Evolutionary conservation across 2,113 vertebrate genomes (phyloP).

Genomic region (Sapajus apella): DNA sequence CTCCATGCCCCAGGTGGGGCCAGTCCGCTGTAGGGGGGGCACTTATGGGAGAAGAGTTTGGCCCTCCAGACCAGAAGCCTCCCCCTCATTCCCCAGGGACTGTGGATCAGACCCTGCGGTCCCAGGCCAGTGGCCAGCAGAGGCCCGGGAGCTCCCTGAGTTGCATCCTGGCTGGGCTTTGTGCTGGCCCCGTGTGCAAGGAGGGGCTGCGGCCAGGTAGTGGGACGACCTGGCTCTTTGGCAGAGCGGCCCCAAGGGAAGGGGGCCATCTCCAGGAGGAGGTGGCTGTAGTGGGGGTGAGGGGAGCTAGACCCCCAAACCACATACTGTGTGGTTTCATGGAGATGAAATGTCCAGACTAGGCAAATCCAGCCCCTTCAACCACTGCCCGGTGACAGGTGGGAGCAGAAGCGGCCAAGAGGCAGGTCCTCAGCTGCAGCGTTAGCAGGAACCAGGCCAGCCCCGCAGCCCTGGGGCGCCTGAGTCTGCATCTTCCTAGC

Average conservation of each 20-base stretch:
- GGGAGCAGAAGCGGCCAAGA: neutral
- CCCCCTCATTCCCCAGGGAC: rapidly evolving
- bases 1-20: neutral
- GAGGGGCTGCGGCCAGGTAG: rapidly evolving
- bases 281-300: neutral
- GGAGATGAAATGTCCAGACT: too few relatives aligned
- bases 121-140: neutral
- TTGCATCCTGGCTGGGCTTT: neutral
- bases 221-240: neutral
- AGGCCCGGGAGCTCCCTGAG: neutral
- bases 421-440: rapidly evolving
- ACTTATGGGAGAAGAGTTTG: neutral
- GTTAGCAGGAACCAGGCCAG: neutral
- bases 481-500: rapidly evolving
- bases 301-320: neutral
- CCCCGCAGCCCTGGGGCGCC: neutral
- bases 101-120: rapidly evolving
- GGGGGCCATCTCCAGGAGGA: neutral
- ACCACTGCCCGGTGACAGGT: neutral
- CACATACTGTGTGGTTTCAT: too few relatives aligned
- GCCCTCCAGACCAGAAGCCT: neutral
- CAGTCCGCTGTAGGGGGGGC: too few relatives aligned
- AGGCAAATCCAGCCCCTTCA: neutral
- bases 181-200: rapidly evolving
- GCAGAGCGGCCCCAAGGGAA: neutral